Base-by-base conservation (phyloP, 2,113 vertebrate genomes). In the Strix uralensis region DNA sequence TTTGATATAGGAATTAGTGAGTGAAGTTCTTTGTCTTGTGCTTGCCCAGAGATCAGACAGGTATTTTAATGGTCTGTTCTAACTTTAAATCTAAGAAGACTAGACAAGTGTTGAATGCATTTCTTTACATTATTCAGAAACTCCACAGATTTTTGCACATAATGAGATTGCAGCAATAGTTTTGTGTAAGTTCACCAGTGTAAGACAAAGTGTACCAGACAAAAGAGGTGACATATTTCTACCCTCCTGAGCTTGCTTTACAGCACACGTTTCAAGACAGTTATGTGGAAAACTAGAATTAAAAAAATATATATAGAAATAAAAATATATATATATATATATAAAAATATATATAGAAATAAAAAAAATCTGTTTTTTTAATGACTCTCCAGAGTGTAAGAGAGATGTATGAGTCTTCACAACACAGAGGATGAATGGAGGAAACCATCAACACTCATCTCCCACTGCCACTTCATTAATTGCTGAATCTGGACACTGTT, bases 181-280 rank as follows among this genome's bases (percentile, higher is more conserved):
- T 69, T 52, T 0, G 0, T 78, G 11, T 21, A 46, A 81, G 27
- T 19, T 27, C 38, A 27, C 6, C 0, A 2, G 8, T 29, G 3
- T 44, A 52, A 86, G 58, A 63, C 10, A 49, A 79, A 83, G 30
- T 4, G 0, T 27, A 40, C 13, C 29, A 81, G 13, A 63, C 7
- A 87, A 61, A 88, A 81, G 15, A 44, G 10, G n/a, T 44, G 46
- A 57, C n/a, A 30, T 10, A 16, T 75, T 75, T 87, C 47, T 30
- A 36, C 9, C 6, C 3, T 65, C 18, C 40, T 49, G 49, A 72
- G 4, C 27, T 72, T 90, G 8, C 16, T 69, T 49, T 75, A n/a
- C 40, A 69, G 49, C 36, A 55, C 2, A 29, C 7, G 7, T 59
- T 67, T 90, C 40, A 61, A 51, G 38, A 23, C 2, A 0, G 7